phyloP scores from a whole-genome alignment of 2,113 vertebrate genomes.

The Epinephelus fuscoguttatus region DNA sequence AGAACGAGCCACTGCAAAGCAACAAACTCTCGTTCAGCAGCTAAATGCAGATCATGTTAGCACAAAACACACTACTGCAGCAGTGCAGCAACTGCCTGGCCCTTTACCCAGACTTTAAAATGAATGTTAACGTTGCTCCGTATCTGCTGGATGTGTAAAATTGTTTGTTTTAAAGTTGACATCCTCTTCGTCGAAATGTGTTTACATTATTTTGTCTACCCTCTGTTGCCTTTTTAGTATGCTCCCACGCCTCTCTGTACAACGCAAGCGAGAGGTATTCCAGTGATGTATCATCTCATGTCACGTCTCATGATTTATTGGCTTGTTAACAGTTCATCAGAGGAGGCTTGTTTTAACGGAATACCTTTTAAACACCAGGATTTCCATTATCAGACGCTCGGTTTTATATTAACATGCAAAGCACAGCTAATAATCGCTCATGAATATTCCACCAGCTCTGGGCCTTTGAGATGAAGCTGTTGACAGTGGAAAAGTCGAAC shows the following conservation, averaged over 20 bases:
- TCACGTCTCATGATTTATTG: neutral
- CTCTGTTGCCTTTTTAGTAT: neutral
- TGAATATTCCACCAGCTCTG: slow-evolving; percentile 39
- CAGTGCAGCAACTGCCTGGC: no score
- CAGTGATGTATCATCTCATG: neutral
- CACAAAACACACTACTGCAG: no score
- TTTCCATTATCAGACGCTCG: slow-evolving; percentile 21
- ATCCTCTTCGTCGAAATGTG: neutral
- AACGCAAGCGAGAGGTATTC: neutral
- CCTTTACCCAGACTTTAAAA: no score
- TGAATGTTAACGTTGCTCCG: no score
- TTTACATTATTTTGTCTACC: neutral
- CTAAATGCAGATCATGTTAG: no score
- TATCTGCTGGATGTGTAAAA: no score
- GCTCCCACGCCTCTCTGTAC: neutral
- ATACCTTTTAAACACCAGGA: slow-evolving; percentile 5
- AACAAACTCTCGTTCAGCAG: no score
- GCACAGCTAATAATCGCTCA: slow-evolving; percentile 17
- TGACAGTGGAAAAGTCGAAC: slow-evolving; percentile 36
- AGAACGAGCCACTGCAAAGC: no score
- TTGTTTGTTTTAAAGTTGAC: neutral
- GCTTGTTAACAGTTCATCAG: slow-evolving; percentile 16
- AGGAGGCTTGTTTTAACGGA: slow-evolving; percentile 19
- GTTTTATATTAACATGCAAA: slow-evolving; percentile 16
- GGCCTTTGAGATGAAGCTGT: slow-evolving; percentile 32